These are phyloP conservation scores for Amphiura filiformis DNA, from an alignment of 35 echinoderm and acorn worm genomes.

Conservation along the genomic window DNA sequence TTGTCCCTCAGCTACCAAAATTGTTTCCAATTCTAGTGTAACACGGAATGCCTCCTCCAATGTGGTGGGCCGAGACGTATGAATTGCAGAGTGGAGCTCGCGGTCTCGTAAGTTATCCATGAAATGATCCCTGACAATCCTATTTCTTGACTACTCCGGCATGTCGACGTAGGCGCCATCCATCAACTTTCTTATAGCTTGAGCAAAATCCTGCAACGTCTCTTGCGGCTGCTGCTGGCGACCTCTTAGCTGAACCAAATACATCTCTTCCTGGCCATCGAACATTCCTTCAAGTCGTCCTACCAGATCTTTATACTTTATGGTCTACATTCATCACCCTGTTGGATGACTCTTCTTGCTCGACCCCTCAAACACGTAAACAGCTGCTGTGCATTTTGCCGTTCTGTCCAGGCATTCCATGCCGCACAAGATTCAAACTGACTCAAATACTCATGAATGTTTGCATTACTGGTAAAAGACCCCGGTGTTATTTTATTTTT, in stretches of 20 bases:
- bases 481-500: not conserved
- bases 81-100: not conserved
- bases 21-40: no score
- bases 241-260: not conserved
- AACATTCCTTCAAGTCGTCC: no score
- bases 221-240: not conserved
- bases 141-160: not conserved
- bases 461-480: not conserved
- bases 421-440: not conserved
- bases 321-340: not conserved
- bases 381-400: not conserved
- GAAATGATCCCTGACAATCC: not conserved
- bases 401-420: not conserved
- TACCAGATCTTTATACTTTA: not conserved
- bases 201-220: not conserved
- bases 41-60: no score
- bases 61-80: not conserved
- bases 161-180: not conserved
- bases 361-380: not conserved
- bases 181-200: not conserved
- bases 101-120: not conserved
- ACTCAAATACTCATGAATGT: not conserved
- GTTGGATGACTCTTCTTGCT: not conserved
- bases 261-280: not conserved
- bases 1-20: no score